Percentiles rank a stretch among this genome's conserved stretches.
These are phyloP conservation scores for Drosophila peninsularis DNA, from an alignment of 2,888 invertebrate species.

Conservation along the genomic window DNA sequence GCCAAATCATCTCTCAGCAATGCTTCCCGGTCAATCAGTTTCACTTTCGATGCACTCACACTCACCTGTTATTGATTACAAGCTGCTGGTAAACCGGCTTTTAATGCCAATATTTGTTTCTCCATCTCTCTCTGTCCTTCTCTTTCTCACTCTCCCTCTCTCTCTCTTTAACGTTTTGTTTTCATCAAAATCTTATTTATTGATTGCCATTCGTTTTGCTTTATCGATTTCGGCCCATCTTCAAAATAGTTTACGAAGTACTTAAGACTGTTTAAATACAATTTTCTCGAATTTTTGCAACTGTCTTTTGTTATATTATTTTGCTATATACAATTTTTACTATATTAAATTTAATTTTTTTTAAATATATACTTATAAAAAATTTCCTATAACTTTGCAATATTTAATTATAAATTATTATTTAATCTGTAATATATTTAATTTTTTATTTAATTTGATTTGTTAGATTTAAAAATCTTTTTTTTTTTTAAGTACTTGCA, in stretches of 20 bases:
- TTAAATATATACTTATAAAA: neutral
- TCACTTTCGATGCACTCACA: slow-evolving; percentile 58
- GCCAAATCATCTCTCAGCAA: slow-evolving; percentile 48
- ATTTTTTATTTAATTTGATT: neutral
- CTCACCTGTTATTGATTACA: slow-evolving; percentile 56
- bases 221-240: slow-evolving; percentile 33
- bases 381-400: neutral
- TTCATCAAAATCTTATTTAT: slow-evolving; percentile 5
- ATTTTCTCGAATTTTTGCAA: neutral
- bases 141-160: neutral
- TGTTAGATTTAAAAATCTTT: too few species aligned
- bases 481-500: too few species aligned
- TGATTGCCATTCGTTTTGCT: slow-evolving; percentile 30
- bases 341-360: neutral
- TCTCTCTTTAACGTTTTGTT: slow-evolving; percentile 25
- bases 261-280: neutral
- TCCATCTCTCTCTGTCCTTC: slow-evolving; percentile 1
- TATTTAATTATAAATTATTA: neutral
- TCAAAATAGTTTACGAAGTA: slow-evolving; percentile 14
- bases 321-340: too few species aligned
- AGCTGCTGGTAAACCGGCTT: slow-evolving; percentile 62
- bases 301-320: too few species aligned
- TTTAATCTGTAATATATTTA: neutral
- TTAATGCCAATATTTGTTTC: slow-evolving; percentile 1
- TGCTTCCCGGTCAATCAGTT: slow-evolving; percentile 66